Evolutionary conservation across 1,140 invertebrate genomes (phyloP).

Genomic region (Anastrepha obliqua): DNA sequence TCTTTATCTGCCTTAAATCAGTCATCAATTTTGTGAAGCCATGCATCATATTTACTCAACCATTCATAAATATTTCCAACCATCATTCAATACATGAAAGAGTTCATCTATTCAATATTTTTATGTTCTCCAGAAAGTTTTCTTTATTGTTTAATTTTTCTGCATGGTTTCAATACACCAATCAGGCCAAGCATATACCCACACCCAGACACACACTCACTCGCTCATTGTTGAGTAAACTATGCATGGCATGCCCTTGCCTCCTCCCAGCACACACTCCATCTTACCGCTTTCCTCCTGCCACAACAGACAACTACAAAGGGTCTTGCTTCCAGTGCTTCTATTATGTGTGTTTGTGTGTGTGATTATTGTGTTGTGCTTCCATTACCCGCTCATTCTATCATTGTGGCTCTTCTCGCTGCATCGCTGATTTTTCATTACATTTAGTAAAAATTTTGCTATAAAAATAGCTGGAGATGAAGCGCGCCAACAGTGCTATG

Average conservation of each 20-base stretch:
- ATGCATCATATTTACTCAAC: background rate
- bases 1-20: too few species aligned
- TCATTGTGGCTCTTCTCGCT: background rate
- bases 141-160: slow-evolving; percentile 4
- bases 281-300: background rate
- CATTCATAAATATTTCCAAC: slow-evolving; percentile 28
- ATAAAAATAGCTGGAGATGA: too few species aligned
- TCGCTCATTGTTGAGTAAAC: too few species aligned
- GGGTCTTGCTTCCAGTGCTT: too few species aligned
- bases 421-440: too few species aligned
- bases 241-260: too few species aligned
- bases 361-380: background rate
- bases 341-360: too few species aligned
- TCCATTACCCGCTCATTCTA: background rate
- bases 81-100: background rate
- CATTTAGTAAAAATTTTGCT: too few species aligned
- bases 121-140: background rate
- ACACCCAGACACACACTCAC: background rate
- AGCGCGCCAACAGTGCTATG: background rate
- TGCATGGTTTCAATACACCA: background rate
- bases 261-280: background rate
- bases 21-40: too few species aligned
- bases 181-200: too few species aligned
- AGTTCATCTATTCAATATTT: background rate
- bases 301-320: too few species aligned